Evolutionary conservation across 1,140 invertebrate genomes (phyloP), one percentile per base, ranked within the genome.

Genomic region (Oreohelix idahoensis): DNA sequence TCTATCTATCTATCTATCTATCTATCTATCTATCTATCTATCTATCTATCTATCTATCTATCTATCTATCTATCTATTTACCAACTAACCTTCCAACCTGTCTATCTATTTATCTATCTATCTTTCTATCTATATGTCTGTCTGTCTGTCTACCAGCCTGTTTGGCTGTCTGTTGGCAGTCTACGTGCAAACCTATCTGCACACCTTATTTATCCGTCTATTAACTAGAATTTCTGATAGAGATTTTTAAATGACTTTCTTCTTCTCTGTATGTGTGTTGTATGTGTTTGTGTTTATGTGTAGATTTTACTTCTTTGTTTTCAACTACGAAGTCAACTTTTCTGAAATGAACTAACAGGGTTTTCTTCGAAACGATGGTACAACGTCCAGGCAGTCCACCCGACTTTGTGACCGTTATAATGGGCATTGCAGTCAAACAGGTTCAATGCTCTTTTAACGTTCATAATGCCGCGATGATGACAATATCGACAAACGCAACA

Each of bases 361-460:
- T 8, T 76, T 45, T 5, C 42, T 8, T 5, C 15, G 5, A 45
- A 32, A 17, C 20, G n/a, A n/a, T n/a, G n/a, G n/a, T 15, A 8
- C 42, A 45, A 15, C 42, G 42, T 8, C 42, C 42, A 45, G 42
- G 15, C 42, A 8, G 53, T 58, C 53, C 53, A n/a, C 53, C 2
- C 53, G 26, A 58, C 53, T 58, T 58, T 58, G 53, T 58, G 77
- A 79, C 77, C 77, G 77, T 79, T 79, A 79, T 45, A 45, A 45
- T 45, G 42, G 42, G 42, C 42, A 45, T 76, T 45, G 42, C 42
- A 45, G 15, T 45, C 42, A 45, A 32, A 17, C 20, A 17, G 29
- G 0, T 10, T 51, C 77, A 79, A 79, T 79, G 77, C 77, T 79
- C 77, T 79, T 79, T 79, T 79, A 79, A 79, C 77, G 77, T 58